These are phyloP conservation scores for Pterostichus niger DNA, from an alignment of 2,888 invertebrate genomes.

Conservation along the genomic window DNA sequence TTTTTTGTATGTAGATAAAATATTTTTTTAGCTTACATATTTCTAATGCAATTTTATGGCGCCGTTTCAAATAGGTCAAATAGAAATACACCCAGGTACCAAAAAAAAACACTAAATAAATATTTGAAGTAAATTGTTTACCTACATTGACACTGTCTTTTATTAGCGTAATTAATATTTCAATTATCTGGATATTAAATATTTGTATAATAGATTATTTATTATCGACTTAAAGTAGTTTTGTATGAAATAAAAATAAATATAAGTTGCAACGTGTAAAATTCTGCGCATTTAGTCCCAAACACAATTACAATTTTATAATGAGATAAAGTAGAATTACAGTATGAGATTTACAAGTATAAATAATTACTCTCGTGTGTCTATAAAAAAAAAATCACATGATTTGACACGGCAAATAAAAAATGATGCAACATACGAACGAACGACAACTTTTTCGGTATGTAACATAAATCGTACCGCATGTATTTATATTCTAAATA, in stretches of 20 bases:
- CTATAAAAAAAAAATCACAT: neutral
- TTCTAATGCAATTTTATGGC: conserved; percentile 26
- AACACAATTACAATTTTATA: neutral
- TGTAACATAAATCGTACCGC: neutral
- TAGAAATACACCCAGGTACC: conserved; percentile 5
- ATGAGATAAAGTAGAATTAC: neutral
- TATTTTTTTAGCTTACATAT: too few relatives aligned
- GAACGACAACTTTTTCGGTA: too few relatives aligned
- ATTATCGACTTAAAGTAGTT: neutral
- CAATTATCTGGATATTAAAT: neutral
- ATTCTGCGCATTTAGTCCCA: neutral
- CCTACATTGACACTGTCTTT: neutral
- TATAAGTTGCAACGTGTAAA: neutral
- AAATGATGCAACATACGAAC: neutral
- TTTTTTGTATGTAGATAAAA: too few relatives aligned
- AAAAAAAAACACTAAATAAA: conserved; percentile 14
- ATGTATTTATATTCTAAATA: neutral
- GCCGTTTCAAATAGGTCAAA: conserved; percentile 35
- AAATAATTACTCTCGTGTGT: neutral
- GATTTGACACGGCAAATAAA: neutral
- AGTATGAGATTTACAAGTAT: too few relatives aligned
- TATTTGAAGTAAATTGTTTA: conserved; percentile 15
- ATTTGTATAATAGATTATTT: neutral
- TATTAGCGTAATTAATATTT: conserved; percentile 8
- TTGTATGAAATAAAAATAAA: neutral